Evolutionary conservation across 1,140 invertebrate species (phyloP).

Genomic region (Coptotermes formosanus): DNA sequence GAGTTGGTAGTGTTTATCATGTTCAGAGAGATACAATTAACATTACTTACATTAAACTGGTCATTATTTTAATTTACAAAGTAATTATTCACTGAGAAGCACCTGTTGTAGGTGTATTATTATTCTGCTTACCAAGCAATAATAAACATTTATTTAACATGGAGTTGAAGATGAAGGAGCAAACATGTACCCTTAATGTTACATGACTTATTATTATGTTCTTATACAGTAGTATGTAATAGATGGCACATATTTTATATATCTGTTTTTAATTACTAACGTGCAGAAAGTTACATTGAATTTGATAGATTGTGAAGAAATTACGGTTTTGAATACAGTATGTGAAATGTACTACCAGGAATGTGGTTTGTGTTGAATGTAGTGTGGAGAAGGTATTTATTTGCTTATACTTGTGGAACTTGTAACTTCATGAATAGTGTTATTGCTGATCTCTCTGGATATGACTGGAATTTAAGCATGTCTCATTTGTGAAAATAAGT

Average conservation of each 20-base stretch:
- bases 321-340: too few relatives aligned
- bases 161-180: not conserved
- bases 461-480: not conserved
- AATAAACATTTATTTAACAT: not conserved
- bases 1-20: not conserved
- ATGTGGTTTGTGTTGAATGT: not conserved
- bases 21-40: constrained; percentile 1
- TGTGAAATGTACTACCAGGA: not conserved
- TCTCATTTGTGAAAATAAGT: not conserved
- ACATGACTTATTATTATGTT: not conserved
- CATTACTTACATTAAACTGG: not conserved
- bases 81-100: not conserved
- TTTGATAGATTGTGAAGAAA: too few relatives aligned
- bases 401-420: not conserved
- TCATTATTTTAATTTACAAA: not conserved
- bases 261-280: too few relatives aligned
- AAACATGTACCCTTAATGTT: not conserved
- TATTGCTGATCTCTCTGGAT: constrained; percentile 9
- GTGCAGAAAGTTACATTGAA: too few relatives aligned
- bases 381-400: not conserved
- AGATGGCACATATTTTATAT: too few relatives aligned
- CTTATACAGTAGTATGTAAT: too few relatives aligned
- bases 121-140: not conserved
- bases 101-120: not conserved
- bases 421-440: not conserved